phyloP scores from a whole-genome alignment of 2,113 vertebrate genomes.

The Macaca mulatta region DNA sequence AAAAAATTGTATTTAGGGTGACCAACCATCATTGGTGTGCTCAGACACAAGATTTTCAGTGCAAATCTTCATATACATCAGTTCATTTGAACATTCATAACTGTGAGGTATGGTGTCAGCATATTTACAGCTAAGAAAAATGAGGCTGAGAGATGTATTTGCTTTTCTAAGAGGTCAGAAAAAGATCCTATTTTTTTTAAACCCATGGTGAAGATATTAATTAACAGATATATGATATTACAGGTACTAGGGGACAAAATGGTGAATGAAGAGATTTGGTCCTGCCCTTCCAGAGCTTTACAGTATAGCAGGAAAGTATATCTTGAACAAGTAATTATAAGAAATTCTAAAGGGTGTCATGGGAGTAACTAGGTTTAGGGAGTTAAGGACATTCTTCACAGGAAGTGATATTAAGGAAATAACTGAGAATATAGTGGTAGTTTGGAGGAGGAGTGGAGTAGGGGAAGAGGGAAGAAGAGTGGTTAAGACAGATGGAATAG shows the following conservation, averaged over 20 bases:
- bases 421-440: neutral
- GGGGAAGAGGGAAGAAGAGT: neutral
- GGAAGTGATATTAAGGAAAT: neutral
- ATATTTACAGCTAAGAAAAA: neutral
- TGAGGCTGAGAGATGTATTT: neutral
- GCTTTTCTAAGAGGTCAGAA: neutral
- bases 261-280: neutral
- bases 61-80: neutral
- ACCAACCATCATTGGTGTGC: neutral
- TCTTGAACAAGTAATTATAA: neutral
- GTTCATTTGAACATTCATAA: neutral
- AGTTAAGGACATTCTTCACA: neutral
- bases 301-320: neutral
- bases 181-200: slow-evolving; percentile 21
- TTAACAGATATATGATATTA: neutral
- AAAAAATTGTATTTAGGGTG: neutral
- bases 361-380: neutral
- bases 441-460: neutral
- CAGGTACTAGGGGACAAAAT: neutral
- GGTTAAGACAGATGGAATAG: neutral
- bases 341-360: neutral
- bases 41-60: neutral
- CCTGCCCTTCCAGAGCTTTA: neutral
- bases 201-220: neutral
- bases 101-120: neutral